phyloP scores from a whole-genome alignment of 2,797 vertebrate genomes.

The Argya squamiceps region DNA sequence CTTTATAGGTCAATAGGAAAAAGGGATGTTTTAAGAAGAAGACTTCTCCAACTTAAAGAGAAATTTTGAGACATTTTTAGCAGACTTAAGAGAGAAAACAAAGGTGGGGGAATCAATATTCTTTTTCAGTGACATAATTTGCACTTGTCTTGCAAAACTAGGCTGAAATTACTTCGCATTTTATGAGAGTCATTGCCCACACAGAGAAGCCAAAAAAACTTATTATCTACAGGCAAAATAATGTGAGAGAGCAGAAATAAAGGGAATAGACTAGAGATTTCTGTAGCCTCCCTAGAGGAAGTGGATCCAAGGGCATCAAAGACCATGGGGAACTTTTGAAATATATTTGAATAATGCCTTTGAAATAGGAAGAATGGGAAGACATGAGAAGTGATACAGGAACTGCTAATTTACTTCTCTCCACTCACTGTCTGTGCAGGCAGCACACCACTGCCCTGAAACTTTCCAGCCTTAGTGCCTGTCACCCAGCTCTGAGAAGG shows the following conservation, averaged over 20 bases:
- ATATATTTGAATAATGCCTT: background rate
- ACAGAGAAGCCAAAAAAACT: background rate
- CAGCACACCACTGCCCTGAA: background rate
- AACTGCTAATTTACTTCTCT: background rate
- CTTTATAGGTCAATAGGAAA: background rate
- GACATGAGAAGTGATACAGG: fast-evolving
- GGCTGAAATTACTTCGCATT: background rate
- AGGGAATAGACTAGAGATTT: background rate
- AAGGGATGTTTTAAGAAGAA: background rate
- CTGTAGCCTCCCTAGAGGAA: background rate
- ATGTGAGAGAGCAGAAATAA: background rate
- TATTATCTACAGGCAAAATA: background rate
- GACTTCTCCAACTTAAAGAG: background rate
- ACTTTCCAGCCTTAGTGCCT: background rate
- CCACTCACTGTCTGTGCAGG: background rate
- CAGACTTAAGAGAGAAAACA: background rate
- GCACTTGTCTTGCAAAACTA: background rate
- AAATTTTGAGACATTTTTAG: background rate
- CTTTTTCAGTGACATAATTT: background rate
- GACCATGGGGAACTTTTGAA: background rate
- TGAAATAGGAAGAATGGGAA: background rate
- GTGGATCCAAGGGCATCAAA: background rate
- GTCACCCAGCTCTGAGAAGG: background rate
- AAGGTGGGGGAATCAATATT: background rate
- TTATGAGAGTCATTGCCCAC: background rate